These are phyloP conservation scores for Cyphomyrus plagiostoma DNA, from an alignment of 2,113 vertebrate genomes.

Conservation along the genomic window DNA sequence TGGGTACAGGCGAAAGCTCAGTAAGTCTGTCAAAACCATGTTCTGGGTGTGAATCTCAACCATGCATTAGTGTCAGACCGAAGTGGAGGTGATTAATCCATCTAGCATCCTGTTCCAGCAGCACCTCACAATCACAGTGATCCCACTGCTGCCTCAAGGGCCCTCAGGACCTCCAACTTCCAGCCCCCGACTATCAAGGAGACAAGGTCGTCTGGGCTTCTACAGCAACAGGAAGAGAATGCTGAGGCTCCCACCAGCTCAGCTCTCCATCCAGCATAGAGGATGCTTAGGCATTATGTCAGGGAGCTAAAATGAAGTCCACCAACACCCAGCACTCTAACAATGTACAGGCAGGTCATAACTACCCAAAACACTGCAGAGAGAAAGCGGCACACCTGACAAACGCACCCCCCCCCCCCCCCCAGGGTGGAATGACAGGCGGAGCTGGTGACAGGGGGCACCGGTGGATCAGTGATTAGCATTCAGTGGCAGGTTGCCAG, in stretches of 20 bases:
- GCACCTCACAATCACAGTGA: neutral
- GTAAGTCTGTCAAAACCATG: neutral
- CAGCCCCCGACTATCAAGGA: neutral
- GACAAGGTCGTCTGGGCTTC: neutral
- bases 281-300: neutral
- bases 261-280: neutral
- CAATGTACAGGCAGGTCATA: neutral
- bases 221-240: neutral
- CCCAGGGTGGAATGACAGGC: neutral
- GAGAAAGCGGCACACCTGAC: neutral
- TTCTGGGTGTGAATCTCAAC: neutral
- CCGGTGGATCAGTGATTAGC: conserved; percentile 3
- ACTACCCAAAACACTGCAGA: neutral
- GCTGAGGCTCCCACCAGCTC: neutral
- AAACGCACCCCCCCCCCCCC: neutral
- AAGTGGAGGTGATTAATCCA: neutral
- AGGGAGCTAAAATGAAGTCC: neutral
- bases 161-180: neutral
- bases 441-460: neutral
- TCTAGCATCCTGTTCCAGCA: neutral
- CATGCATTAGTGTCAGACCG: neutral
- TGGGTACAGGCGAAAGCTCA: neutral
- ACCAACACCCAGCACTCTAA: neutral
- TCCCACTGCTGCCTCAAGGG: neutral
- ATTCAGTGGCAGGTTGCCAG: neutral